Conservation (phyloP, 2,113 vertebrate species). For the Lanius collurio region DNA sequence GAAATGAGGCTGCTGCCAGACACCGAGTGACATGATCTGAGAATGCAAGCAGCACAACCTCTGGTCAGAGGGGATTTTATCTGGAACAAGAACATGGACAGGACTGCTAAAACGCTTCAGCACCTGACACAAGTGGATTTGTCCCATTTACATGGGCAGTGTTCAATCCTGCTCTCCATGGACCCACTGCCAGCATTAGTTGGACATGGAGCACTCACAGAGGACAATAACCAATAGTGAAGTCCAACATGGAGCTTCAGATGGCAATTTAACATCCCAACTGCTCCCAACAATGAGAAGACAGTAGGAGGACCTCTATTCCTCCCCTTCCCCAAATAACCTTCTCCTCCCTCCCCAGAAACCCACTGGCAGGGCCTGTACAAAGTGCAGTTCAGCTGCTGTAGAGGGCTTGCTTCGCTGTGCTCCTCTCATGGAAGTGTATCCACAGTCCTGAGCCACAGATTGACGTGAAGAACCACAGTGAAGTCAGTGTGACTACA, state of each 20-base stretch:
- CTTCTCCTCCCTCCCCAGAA: background rate
- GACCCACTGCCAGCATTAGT: background rate
- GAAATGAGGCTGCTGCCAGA: background rate
- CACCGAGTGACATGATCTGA: background rate
- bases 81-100: background rate
- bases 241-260: background rate
- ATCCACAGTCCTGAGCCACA: background rate
- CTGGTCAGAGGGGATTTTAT: background rate
- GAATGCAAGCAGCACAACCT: background rate
- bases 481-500: conserved; percentile 36
- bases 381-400: background rate
- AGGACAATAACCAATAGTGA: background rate
- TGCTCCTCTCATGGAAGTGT: background rate
- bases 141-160: background rate
- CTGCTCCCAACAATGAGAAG: background rate
- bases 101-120: background rate
- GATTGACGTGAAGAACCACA: conserved; percentile 6
- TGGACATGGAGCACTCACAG: accelerated
- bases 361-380: background rate
- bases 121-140: background rate
- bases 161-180: background rate
- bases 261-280: background rate
- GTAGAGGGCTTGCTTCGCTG: background rate
- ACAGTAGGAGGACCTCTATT: background rate
- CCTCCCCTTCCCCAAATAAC: background rate